phyloP scores from a whole-genome alignment of 2,113 vertebrate species.

The Cyanoliseus patagonus region DNA sequence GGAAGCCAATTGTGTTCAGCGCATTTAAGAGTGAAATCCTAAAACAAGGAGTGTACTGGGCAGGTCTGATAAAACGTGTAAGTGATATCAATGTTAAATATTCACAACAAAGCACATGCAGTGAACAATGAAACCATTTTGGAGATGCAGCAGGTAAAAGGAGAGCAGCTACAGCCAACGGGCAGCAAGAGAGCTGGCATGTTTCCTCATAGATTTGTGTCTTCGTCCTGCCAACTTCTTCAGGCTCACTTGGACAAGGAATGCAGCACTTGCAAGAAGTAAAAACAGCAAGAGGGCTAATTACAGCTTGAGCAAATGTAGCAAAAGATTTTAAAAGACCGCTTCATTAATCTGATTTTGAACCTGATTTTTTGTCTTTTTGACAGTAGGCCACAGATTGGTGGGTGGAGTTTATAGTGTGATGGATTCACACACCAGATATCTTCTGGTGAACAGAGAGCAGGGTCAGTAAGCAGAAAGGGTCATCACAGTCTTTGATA shows the following conservation, averaged over 20 bases:
- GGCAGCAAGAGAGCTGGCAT: background rate
- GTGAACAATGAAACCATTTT: background rate
- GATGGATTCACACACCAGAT: background rate
- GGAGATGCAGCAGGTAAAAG: background rate
- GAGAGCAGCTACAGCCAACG: background rate
- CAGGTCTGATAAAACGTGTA: background rate
- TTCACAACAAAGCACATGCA: background rate
- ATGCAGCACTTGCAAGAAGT: fast-evolving
- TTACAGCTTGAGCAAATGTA: background rate
- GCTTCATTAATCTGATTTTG: background rate
- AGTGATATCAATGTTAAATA: background rate
- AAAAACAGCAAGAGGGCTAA: background rate
- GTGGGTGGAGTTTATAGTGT: background rate
- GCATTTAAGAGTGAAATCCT: background rate
- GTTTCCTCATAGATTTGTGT: background rate
- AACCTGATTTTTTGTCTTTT: background rate
- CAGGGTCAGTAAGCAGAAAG: background rate
- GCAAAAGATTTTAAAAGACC: background rate
- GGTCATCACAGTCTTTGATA: background rate
- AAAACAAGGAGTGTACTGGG: background rate
- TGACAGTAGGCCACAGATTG: background rate
- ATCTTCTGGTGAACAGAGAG: background rate
- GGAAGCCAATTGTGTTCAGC: background rate
- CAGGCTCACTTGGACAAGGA: background rate
- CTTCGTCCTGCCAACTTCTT: background rate